Evolutionary conservation across 2,888 invertebrate species (phyloP).

Genomic region (Temnothorax unifasciatus): DNA sequence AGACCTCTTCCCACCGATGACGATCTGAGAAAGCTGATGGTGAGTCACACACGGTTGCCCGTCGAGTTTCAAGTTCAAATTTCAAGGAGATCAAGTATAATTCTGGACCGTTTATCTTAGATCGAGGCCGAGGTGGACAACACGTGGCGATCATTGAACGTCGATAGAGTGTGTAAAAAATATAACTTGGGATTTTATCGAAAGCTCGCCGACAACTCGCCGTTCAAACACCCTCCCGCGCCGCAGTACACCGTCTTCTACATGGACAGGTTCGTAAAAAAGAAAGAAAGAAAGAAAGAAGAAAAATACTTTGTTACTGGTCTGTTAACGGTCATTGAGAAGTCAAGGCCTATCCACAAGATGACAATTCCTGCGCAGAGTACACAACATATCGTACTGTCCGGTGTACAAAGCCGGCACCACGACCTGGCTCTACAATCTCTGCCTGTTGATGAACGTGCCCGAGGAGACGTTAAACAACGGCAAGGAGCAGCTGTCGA

Average conservation of each 20-base stretch:
- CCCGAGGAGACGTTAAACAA: constrained; percentile 81
- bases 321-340: background rate
- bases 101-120: constrained; percentile 69
- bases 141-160: constrained; percentile 82
- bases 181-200: constrained; percentile 85
- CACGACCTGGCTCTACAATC: constrained; percentile 86
- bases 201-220: constrained; percentile 69
- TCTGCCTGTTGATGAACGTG: constrained; percentile 85
- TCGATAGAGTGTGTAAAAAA: constrained; percentile 83
- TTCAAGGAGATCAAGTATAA: constrained; percentile 4
- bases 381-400: constrained; percentile 86
- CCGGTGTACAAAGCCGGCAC: constrained; percentile 87
- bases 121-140: constrained; percentile 87
- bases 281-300: background rate
- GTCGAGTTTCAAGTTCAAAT: background rate
- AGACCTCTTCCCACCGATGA: constrained; percentile 1
- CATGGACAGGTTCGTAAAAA: constrained; percentile 83
- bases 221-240: constrained; percentile 86
- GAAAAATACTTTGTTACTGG: background rate
- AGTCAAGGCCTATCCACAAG: background rate
- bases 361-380: constrained; percentile 75
- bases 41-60: constrained; percentile 51
- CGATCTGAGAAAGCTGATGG: constrained; percentile 66
- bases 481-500: constrained; percentile 82
- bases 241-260: constrained; percentile 86